Percentiles rank a stretch among this genome's conserved stretches.
These are phyloP conservation scores for Palaemon carinicauda DNA, from an alignment of 1,140 invertebrate genomes.

Conservation along the genomic window DNA sequence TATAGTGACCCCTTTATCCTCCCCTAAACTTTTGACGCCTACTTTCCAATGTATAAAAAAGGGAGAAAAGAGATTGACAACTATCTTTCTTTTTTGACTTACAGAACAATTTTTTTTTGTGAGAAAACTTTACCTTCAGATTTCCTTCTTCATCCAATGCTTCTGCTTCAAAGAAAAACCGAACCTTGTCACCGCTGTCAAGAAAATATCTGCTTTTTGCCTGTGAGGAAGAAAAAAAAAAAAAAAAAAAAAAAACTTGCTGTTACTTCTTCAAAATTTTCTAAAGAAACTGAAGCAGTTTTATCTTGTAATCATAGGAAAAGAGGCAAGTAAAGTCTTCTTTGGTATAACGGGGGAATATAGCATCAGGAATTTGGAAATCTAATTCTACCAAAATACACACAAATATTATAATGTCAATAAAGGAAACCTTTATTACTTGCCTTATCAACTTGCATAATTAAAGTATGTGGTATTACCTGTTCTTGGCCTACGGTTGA, in stretches of 20 bases:
- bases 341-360: not conserved
- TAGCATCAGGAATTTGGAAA: not conserved
- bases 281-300: not conserved
- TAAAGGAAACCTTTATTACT: not conserved
- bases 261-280: too few relatives aligned
- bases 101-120: too few relatives aligned
- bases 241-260: too few relatives aligned
- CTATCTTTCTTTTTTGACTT: too few relatives aligned
- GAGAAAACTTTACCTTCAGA: constrained; percentile 69
- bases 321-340: constrained; percentile 41
- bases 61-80: too few relatives aligned
- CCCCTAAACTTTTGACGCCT: too few relatives aligned
- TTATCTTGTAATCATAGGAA: constrained; percentile 38
- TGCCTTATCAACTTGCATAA: not conserved
- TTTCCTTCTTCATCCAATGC: constrained; percentile 80
- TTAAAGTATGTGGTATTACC: constrained; percentile 62
- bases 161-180: constrained; percentile 90
- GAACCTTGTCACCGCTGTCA: constrained; percentile 90
- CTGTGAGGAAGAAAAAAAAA: constrained; percentile 68
- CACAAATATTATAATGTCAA: not conserved
- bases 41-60: too few relatives aligned
- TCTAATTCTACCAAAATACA: not conserved
- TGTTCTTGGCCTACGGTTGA: constrained; percentile 72
- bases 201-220: constrained; percentile 84
- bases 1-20: too few relatives aligned